Percentiles rank a stretch among this genome's conserved stretches.
These are phyloP conservation scores for Reticulitermes speratus DNA, from an alignment of 1,140 invertebrate species.

Conservation along the genomic window DNA sequence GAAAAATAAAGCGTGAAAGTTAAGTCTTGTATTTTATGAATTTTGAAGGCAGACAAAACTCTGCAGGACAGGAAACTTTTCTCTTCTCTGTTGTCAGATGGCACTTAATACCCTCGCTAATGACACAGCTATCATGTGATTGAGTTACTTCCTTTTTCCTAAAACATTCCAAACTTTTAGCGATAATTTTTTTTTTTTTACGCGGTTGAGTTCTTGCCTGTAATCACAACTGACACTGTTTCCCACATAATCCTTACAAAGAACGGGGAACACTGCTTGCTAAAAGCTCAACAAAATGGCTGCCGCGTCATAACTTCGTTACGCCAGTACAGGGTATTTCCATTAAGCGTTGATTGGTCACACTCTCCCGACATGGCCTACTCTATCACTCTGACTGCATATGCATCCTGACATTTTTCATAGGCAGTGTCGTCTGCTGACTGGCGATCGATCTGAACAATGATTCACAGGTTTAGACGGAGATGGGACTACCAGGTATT, in stretches of 20 bases:
- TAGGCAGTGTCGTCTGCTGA: neutral
- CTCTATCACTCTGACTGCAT: neutral
- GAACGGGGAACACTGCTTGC: neutral
- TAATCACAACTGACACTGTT: conserved; percentile 11
- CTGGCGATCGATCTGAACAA: neutral
- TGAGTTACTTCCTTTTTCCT: neutral
- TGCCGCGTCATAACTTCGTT: conserved; percentile 10
- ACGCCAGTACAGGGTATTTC: neutral
- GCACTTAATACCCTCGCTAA: too few relatives aligned
- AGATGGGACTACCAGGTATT: too few relatives aligned
- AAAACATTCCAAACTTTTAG: conserved; percentile 19
- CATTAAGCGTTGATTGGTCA: conserved; percentile 3
- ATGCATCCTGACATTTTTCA: conserved; percentile 16
- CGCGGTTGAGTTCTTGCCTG: neutral
- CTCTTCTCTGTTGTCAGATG: too few relatives aligned
- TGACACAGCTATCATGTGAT: neutral
- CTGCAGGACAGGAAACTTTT: too few relatives aligned
- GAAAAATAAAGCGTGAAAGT: too few relatives aligned
- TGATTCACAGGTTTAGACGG: neutral
- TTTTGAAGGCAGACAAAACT: too few relatives aligned
- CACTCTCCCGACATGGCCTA: neutral
- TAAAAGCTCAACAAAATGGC: conserved; percentile 6
- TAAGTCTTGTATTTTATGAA: too few relatives aligned
- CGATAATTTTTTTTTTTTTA: neutral
- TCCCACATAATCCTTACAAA: neutral